phyloP scores from a whole-genome alignment of 2,797 vertebrate genomes.

The Pangasius macronema region DNA sequence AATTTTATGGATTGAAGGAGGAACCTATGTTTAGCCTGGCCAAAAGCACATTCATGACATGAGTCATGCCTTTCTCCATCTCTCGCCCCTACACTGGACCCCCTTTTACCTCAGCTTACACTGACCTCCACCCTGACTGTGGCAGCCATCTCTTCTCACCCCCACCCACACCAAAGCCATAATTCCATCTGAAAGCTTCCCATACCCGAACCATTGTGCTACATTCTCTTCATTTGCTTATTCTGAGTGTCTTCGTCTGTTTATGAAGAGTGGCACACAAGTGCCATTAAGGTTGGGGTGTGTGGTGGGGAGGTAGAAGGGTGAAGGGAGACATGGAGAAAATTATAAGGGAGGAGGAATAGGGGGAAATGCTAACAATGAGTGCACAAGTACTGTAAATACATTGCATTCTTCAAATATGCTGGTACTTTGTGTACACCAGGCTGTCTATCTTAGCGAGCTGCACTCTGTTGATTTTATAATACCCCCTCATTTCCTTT shows the following conservation, averaged over 20 bases:
- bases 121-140: slow-evolving; percentile 26
- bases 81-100: slow-evolving; percentile 36
- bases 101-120: slow-evolving; percentile 32
- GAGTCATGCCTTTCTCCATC: not conserved
- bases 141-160: slow-evolving; percentile 1
- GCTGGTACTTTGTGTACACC: slow-evolving; percentile 58
- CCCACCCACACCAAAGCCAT: not conserved
- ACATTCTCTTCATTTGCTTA: slow-evolving; percentile 56
- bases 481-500: slow-evolving; percentile 59
- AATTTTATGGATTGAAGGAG: not conserved
- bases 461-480: slow-evolving; percentile 57
- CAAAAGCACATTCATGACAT: slow-evolving; percentile 38
- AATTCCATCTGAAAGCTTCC: slow-evolving; percentile 52
- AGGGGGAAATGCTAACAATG: slow-evolving; percentile 50
- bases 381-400: slow-evolving; percentile 55
- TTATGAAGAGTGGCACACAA: slow-evolving; percentile 61
- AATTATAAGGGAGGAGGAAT: slow-evolving; percentile 46
- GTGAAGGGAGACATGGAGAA: slow-evolving; percentile 46
- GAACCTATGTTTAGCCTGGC: not conserved
- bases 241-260: slow-evolving; percentile 57
- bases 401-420: slow-evolving; percentile 52
- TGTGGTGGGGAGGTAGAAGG: slow-evolving; percentile 16
- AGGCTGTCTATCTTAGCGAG: slow-evolving; percentile 50
- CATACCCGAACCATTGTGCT: slow-evolving; percentile 32
- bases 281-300: slow-evolving; percentile 47